Evolutionary conservation across 2,888 invertebrate species (phyloP), one percentile per base, ranked within the genome.

Genomic region (Poecilus cupreus): DNA sequence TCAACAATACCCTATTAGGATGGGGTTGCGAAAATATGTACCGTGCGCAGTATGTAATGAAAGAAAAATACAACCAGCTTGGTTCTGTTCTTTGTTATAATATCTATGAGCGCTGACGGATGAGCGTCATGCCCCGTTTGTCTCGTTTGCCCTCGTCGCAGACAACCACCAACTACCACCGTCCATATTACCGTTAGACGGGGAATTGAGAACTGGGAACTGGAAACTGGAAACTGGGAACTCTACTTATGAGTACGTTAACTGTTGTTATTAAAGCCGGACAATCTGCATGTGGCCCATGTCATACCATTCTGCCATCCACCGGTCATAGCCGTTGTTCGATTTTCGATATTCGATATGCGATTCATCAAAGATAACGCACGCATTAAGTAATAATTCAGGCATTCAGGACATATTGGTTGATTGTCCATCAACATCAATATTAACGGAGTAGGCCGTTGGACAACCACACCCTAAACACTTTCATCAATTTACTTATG

Each of bases 1-100:
- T 89, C 86, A 87, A 86, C 87, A 87, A 87, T 87, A 87, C 87
- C 85, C 86, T 80, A 80, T 80, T 80, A 80, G 80, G 57, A 72
- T 80, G 39, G 80, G 80, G 80, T 72, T 80, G 80, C 80, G 80
- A 80, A 80, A 80, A 80, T 80, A 80, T 80, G 80, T 72, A 80
- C 72, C 49, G 64, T 43, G 80, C 54, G 18, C 39, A 54, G 57
- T 72, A 39, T 70, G 51, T 80, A 80, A 80, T 80, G 80, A 80
- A 80, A 80, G 72, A 80, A 80, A 80, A 80, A 80, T 80, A 80
- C 57, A 57, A 70, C 72, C 51, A 68, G 79, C 24, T 57, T 64
- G 80, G 72, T 80, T 80, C 54, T 11, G 26, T 72, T 80, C 80
- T 80, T 80, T 80, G 80, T 80, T 80, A 80, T 80, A 80, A 72